Evolutionary conservation across 92 coral and sea anemone species (phyloP), one percentile per base, ranked within the genome.

Genomic region (Palythoa heliodiscus): DNA sequence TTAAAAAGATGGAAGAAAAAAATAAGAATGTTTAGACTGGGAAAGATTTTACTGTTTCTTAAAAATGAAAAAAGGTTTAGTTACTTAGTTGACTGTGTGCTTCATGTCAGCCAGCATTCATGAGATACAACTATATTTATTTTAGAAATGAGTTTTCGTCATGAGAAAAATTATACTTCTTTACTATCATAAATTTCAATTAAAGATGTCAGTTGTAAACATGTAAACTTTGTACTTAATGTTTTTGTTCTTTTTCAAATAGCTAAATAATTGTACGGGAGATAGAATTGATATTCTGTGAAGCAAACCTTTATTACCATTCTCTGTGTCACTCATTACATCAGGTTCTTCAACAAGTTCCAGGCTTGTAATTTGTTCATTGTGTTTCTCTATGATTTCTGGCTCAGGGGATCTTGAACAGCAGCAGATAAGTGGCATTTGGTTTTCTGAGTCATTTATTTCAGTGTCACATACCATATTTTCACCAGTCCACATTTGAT

Each of bases 401-500:
- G 64, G 64, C 20, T 9, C 64, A 57, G 64, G 64, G 64, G 64
- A 57, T 12, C 64, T 57, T 57, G 76, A 67, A 20, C 71, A 67
- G 39, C 29, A 37, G 77, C 25, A 11, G 25, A 39, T 11, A 17
- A 73, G 23, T 35, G 78, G 78, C 60, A 11, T 7, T 73, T 40
- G 77, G 24, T 73, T 74, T 68, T 54, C 47, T 53, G 81, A 50
- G 38, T 76, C 64, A 57, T 20, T 57, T 57, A 57, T 57, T 57
- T 57, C 64, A 11, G 64, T 57, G 64, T 1, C 13, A 57, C 64
- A 11, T 20, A 15, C 64, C 64, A 57, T 57, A 57, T 20, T 57
- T 57, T 57, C 64, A 57, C 64, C 63, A 24, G 66, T 11, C 81
- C 81, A 53, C 81, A 76, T 76, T 50, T 53, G 81, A 55, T 76